Evolutionary conservation across 2,113 vertebrate species (phyloP), one percentile per base, ranked within the genome.

Genomic region (Proterorhinus semilunaris): DNA sequence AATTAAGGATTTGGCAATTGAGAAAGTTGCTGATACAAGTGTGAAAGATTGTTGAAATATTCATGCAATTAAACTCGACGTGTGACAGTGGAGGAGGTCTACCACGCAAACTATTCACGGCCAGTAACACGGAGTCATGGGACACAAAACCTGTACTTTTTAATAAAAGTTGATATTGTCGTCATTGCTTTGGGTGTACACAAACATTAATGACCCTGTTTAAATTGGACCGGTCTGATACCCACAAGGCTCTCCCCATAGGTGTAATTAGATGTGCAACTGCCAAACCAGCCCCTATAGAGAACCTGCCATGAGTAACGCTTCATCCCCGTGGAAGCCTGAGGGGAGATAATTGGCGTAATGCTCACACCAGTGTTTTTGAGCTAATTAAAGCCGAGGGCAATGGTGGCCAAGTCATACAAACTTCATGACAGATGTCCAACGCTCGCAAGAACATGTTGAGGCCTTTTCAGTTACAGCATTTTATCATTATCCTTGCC

Each of bases 201-300:
- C 16, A 52, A 47, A 13, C 50, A 54, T 69, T 85, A 84, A 88
- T 81, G 76, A 77, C 75, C 70, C 75, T 69, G 76, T 48, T 69
- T 77, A 80, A 84, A 82, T 74, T 69, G 70, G 71, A 55, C 61
- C 74, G 71, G 72, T 85, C 65, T 68, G 66, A 85, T 75, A 86
- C 81, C 51, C 75, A 81, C 69, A 68, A 83, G 65, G 76, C 81
- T 79, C 72, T 83, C 84, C 88, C 83, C 74, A 81, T 88, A 88
- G 84, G 80, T 86, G 77, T 90, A 86, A 90, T 90, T 88, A 87
- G 73, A 85, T 74, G 79, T 86, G 79, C 85, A 85, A 74, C 84
- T 86, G 84, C 79, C 83, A 85, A 79, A 69, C 61, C 78, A 75
- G 72, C 82, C 85, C 85, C 83, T 89, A 83, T 87, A 84, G 88